Conservation (phyloP, 2,113 vertebrate genomes). For the Recurvirostra avosetta region DNA sequence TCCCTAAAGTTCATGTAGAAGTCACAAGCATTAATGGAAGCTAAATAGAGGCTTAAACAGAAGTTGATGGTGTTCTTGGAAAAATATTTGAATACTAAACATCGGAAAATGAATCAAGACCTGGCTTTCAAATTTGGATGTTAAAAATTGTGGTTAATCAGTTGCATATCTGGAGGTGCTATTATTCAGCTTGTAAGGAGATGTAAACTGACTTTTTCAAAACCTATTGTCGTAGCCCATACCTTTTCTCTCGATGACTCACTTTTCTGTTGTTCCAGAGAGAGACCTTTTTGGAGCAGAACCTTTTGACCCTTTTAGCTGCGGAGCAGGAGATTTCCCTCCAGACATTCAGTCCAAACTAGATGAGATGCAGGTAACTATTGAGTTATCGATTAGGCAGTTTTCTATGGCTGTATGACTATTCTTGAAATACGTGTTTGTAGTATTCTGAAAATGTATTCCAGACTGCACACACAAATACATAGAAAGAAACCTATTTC, state of each 20-base stretch:
- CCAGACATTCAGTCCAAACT: slow-evolving; percentile 97
- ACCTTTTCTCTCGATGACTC: not conserved
- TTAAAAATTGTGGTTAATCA: not conserved
- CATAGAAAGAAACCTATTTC: not conserved
- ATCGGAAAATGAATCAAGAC: not conserved
- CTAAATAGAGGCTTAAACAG: not conserved
- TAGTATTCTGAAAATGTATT: not conserved
- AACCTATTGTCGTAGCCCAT: accelerated
- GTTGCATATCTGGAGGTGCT: not conserved
- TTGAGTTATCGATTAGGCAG: not conserved
- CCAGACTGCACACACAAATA: not conserved
- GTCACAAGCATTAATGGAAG: not conserved
- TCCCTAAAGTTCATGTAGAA: not conserved
- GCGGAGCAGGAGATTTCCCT: slow-evolving; percentile 91
- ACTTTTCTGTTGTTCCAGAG: slow-evolving; percentile 76
- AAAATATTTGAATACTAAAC: not conserved
- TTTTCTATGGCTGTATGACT: not conserved
- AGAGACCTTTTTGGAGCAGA: slow-evolving; percentile 96
- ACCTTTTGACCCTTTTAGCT: slow-evolving; percentile 97
- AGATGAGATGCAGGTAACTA: slow-evolving; percentile 99
- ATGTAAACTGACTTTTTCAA: not conserved
- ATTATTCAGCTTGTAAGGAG: not conserved
- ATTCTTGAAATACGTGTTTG: not conserved
- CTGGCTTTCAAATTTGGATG: not conserved
- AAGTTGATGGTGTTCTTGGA: not conserved